Evolutionary conservation across 2,797 vertebrate species (phyloP), one percentile per base, ranked within the genome.

Genomic region (Enteromius argenteus): DNA sequence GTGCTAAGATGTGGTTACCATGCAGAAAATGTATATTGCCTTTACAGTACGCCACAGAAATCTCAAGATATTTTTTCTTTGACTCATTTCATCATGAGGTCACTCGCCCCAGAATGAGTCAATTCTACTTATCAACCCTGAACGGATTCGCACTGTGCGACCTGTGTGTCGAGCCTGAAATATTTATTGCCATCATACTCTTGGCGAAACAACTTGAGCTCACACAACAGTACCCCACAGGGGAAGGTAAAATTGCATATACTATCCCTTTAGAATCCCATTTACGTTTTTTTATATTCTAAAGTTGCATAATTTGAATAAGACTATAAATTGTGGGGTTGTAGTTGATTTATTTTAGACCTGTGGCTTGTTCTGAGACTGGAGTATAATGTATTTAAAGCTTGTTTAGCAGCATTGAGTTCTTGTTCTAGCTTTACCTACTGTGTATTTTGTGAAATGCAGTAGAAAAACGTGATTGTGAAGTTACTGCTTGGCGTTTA

Each of bases 71-170:
- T 72, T 84, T 84, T 84, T 56, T 62, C 21, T 51, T 78, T 84
- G 75, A 76, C 75, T 84, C 39, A 79, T 79, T 84, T 84, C 39
- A 62, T 72, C 75, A 64, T 30, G 75, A 78, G 75, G 75, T 64
- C 66, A 72, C n/a, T 84, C 21, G 11, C 30, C 67, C 53, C 67
- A 27, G 66, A 78, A 71, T 39, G 37, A 79, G 83, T 84, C 66
- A 37, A 79, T 84, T 84, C 66, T 84, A 35, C 67, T 72, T 39
- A 51, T 79, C 66, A 79, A 60, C 67, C 66, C 64, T 64, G 66
- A 84, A 79, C 3, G 15, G 83, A 74, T 82, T 82, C 64, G 39
- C 56, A 60, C 51, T 23, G 51, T 58, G 51, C 32, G 15, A 81
- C 53, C 68, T 35, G 23, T 13, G 21, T 73, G 68, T 81, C 27